These are phyloP conservation scores for Amazona vittata DNA, from an alignment of 2,113 vertebrate species.

Conservation along the genomic window DNA sequence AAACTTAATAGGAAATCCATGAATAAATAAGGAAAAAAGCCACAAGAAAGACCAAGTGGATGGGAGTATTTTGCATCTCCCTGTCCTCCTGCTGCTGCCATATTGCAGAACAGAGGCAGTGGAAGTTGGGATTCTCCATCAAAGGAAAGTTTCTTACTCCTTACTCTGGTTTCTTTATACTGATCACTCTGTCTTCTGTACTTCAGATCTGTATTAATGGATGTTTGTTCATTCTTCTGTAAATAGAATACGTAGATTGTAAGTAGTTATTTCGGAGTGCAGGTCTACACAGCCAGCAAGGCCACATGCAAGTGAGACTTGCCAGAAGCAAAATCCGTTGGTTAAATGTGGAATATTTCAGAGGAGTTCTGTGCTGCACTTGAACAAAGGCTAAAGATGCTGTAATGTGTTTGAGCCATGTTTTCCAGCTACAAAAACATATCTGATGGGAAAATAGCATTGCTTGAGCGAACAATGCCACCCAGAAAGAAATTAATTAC, in stretches of 20 bases:
- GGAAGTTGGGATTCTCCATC: background rate
- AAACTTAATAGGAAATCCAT: background rate
- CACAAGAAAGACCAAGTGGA: background rate
- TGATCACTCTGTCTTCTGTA: background rate
- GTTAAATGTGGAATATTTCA: constrained; percentile 68
- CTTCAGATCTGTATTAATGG: background rate
- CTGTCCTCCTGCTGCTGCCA: background rate
- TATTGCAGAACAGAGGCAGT: background rate
- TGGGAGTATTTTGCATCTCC: background rate
- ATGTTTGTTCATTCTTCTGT: constrained; percentile 49
- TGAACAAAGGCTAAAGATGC: constrained; percentile 61
- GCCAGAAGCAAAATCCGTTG: constrained; percentile 58
- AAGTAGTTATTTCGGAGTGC: constrained; percentile 63
- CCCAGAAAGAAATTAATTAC: background rate
- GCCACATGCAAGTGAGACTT: constrained; percentile 8
- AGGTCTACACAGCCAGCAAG: constrained; percentile 44
- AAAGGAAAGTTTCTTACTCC: background rate
- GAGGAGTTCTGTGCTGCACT: background rate
- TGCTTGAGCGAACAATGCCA: background rate
- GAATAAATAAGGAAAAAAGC: background rate
- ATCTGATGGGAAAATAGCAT: constrained; percentile 1
- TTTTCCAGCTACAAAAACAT: constrained; percentile 22
- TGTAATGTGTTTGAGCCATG: constrained; percentile 41
- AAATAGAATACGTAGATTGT: constrained; percentile 47
- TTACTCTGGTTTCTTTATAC: background rate